Evolutionary conservation across 2,888 invertebrate species (phyloP).

Genomic region (Ophraella communa): DNA sequence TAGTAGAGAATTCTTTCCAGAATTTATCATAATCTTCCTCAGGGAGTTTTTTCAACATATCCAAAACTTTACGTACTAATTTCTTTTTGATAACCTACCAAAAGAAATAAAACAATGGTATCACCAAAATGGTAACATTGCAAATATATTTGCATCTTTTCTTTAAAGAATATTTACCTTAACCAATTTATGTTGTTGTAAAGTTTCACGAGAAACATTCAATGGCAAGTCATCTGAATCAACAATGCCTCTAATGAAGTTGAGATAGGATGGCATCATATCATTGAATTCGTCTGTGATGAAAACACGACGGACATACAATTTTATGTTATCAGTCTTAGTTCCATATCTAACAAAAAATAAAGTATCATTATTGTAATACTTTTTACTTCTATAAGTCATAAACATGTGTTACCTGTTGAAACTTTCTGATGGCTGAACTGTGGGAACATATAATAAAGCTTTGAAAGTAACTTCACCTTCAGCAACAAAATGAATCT

Average conservation of each 20-base stretch:
- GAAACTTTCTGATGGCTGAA: conserved; percentile 92
- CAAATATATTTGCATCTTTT: neutral
- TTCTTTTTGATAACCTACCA: conserved; percentile 93
- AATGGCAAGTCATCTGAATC: conserved; percentile 98
- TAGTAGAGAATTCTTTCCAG: conserved; percentile 99
- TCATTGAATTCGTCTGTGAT: conserved; percentile 99
- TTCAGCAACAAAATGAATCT: conserved; percentile 96
- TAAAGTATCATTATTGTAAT: no score
- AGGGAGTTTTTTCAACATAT: conserved; percentile 97
- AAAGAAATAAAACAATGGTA: neutral
- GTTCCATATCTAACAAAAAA: conserved; percentile 75
- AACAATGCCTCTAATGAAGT: conserved; percentile 95
- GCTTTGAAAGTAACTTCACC: conserved; percentile 99
- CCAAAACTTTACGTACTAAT: conserved; percentile 92
- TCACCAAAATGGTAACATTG: neutral
- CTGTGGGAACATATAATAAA: conserved; percentile 89
- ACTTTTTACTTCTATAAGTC: no score
- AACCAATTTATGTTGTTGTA: conserved; percentile 98
- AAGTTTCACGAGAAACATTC: conserved; percentile 96
- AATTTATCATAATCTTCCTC: conserved; percentile 89
- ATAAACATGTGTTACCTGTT: conserved; percentile 60
- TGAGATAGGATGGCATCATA: conserved; percentile 97
- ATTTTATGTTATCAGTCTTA: conserved; percentile 91
- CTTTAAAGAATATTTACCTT: conserved; percentile 61
- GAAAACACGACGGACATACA: conserved; percentile 97